A percentile compares a stretch with the other conserved stretches of the same genome.
Evolutionary conservation across 2,113 vertebrate genomes (phyloP).

Genomic region (Nothocercus nigrocapillus): DNA sequence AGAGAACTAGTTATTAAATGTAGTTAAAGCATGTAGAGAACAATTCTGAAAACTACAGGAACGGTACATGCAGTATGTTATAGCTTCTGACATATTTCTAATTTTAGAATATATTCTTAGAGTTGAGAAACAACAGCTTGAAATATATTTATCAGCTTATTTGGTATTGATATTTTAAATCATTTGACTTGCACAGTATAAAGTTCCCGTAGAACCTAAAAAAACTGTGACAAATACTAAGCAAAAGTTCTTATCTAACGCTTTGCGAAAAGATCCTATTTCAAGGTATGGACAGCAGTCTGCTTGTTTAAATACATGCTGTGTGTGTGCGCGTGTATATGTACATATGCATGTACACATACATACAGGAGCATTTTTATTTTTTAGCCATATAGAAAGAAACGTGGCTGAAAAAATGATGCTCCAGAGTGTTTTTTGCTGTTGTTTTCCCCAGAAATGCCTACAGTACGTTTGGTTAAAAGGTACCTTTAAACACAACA

Average conservation of each 20-base stretch:
- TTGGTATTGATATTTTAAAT: background rate
- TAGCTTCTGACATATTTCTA: background rate
- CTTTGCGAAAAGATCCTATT: background rate
- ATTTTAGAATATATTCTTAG: background rate
- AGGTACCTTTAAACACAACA: slow-evolving; percentile 7
- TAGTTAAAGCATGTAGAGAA: background rate
- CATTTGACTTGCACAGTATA: background rate
- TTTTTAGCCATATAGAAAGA: background rate
- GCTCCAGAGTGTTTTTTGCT: background rate
- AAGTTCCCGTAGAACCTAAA: background rate
- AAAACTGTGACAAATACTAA: background rate
- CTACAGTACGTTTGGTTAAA: slow-evolving; percentile 43
- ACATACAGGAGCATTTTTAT: background rate
- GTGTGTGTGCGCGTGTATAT: background rate
- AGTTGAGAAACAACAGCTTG: background rate
- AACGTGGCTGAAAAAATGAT: background rate
- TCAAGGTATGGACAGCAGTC: background rate
- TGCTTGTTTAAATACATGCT: slow-evolving; percentile 19
- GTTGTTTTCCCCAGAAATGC: background rate
- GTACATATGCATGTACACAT: background rate
- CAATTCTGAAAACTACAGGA: background rate
- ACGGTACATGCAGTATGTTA: background rate
- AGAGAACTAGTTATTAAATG: background rate
- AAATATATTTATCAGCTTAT: background rate
- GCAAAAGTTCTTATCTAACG: background rate